Evolutionary conservation across 2,113 vertebrate genomes (phyloP), one percentile per base, ranked within the genome.

Genomic region (Nematolebias whitei): DNA sequence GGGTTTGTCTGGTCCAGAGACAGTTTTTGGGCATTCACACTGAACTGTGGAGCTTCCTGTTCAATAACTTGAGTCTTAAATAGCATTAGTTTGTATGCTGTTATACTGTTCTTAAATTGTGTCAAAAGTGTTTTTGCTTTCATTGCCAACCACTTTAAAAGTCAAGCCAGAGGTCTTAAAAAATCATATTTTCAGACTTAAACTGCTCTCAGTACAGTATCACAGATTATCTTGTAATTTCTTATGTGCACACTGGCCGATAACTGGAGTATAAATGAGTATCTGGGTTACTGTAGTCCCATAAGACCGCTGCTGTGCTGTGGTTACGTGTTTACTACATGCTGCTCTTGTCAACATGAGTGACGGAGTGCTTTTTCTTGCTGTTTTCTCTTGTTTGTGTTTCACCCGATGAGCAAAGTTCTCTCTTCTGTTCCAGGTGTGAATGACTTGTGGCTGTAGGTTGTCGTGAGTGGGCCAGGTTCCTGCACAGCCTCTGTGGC

Each of bases 401-500:
- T 77, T 76, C 63, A 52, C 53, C 52, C 40, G 11, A 58, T 87
- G 70, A 89, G 68, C 81, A 80, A 79, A 76, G 78, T 85, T 80
- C 65, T 84, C 62, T 56, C 45, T 71, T 87, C 67, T 85, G 68
- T 87, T 87, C 70, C 86, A 91, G 90, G 88, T 91, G 90, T 91
- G 90, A 91, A 88, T 89, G 88, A 90, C 83, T 86, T 87, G 89
- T 89, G 88, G 85, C 83, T 87, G 80, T 90, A 88, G 82, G 85
- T 74, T 74, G 79, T 82, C 71, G 80, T 83, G 86, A 88, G 86
- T 52, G 80, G 88, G 76, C 78, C 85, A 66, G 72, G 80, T 85
- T 86, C 71, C 83, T 87, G 72, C 85, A 74, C 85, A 86, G 85
- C 88, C 88, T 87, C 78, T 60, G 75, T 72, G 85, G 87, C 87